A percentile compares a stretch with the other conserved stretches of the same genome.
Conservation (phyloP, 2,888 invertebrate genomes). For the Epirrhoe alternata region DNA sequence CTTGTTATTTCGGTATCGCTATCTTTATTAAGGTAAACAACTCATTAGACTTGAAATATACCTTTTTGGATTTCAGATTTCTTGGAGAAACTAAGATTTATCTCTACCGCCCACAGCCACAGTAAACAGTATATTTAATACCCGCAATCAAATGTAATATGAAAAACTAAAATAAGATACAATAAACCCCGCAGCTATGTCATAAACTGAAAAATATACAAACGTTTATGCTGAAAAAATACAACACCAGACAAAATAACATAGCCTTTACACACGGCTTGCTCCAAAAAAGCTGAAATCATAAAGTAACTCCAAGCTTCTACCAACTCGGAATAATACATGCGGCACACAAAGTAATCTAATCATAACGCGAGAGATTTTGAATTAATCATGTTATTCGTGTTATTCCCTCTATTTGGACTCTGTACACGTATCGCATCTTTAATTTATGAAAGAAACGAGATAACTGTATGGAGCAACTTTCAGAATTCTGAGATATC, state of each 20-base stretch:
- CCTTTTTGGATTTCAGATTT: too few relatives aligned
- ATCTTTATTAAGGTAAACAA: too few relatives aligned
- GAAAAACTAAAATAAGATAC: too few relatives aligned
- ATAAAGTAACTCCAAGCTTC: slow-evolving; percentile 21
- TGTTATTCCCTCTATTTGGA: slow-evolving; percentile 48
- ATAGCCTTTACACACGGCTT: slow-evolving; percentile 1
- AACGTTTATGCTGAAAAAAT: too few relatives aligned
- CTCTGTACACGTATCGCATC: slow-evolving; percentile 44
- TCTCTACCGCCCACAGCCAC: too few relatives aligned
- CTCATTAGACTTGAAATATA: too few relatives aligned
- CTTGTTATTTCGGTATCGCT: too few relatives aligned
- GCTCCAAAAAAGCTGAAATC: slow-evolving; percentile 20
- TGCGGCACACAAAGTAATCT: slow-evolving; percentile 39
- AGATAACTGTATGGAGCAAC: slow-evolving; percentile 25
- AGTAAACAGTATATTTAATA: too few relatives aligned
- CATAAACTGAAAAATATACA: too few relatives aligned
- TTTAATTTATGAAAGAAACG: slow-evolving; percentile 36
- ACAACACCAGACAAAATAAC: neutral
- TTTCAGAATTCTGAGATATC: slow-evolving; percentile 9
- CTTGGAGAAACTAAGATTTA: too few relatives aligned
- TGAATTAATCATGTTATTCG: slow-evolving; percentile 61
- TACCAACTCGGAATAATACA: slow-evolving; percentile 40
- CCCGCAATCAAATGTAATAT: too few relatives aligned
- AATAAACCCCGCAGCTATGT: too few relatives aligned
- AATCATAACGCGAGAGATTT: slow-evolving; percentile 52